A percentile compares a stretch with the other conserved stretches of the same genome.
Evolutionary conservation across 2,888 invertebrate genomes (phyloP).

Genomic region (Amiota mariae): DNA sequence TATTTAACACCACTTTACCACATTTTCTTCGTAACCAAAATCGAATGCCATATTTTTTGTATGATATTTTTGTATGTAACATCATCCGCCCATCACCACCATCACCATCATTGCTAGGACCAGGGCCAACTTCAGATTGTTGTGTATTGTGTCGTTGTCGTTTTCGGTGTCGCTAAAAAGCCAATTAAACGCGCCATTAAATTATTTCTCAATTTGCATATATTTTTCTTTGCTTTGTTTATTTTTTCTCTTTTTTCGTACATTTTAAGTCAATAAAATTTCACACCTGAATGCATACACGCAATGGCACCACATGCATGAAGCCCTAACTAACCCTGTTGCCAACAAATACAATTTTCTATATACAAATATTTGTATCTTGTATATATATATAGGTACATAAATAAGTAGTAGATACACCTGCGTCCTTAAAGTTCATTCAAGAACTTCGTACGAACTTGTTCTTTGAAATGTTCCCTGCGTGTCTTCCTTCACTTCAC

Average conservation of each 20-base stretch:
- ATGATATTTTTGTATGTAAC: background rate
- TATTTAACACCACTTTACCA: no score
- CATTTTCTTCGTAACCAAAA: no score
- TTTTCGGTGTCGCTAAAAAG: conserved; percentile 53
- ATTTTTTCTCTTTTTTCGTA: conserved; percentile 44
- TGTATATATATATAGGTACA: no score
- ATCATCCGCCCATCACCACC: conserved; percentile 23
- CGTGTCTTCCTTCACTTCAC: no score
- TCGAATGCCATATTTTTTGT: no score
- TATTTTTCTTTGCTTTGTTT: conserved; percentile 40
- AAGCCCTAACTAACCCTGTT: conserved; percentile 7
- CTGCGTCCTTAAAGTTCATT: no score
- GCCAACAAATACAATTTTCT: background rate
- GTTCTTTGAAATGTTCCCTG: no score
- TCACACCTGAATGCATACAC: conserved; percentile 56
- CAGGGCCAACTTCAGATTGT: conserved; percentile 5
- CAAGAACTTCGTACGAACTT: no score
- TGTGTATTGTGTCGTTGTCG: conserved; percentile 4
- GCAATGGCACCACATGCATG: conserved; percentile 37
- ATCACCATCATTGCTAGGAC: no score
- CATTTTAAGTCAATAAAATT: conserved; percentile 63
- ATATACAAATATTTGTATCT: conserved; percentile 31
- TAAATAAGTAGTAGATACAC: no score
- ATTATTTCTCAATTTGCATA: conserved; percentile 66
- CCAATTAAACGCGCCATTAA: conserved; percentile 66